Evolutionary conservation across 1,140 invertebrate genomes (phyloP).

Genomic region (Meloidogyne floridensis): DNA sequence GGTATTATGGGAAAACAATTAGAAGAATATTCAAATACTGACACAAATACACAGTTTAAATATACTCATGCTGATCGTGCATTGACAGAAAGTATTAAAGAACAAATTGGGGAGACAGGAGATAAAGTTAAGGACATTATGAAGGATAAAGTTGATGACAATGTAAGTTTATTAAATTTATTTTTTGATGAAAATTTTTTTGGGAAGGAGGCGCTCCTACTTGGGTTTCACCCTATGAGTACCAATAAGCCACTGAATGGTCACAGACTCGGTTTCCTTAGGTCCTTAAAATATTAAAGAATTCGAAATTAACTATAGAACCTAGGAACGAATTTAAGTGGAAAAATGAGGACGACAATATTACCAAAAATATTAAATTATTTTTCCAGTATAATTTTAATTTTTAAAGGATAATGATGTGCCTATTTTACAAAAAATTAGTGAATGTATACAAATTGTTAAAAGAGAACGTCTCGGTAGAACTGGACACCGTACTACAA

Average conservation of each 20-base stretch:
- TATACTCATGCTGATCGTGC: conserved; percentile 24
- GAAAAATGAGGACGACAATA: too few relatives aligned
- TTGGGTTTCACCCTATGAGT: too few relatives aligned
- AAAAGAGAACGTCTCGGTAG: conserved; percentile 20
- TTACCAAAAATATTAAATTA: too few relatives aligned
- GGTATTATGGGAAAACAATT: conserved; percentile 22
- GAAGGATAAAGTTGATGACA: background rate
- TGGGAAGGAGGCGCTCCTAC: too few relatives aligned
- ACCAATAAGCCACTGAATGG: too few relatives aligned
- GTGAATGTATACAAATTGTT: conserved; percentile 5
- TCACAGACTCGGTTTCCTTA: too few relatives aligned
- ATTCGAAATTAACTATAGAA: too few relatives aligned
- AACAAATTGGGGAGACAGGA: conserved; percentile 12
- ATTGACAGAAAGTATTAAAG: conserved; percentile 23
- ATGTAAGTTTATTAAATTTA: background rate
- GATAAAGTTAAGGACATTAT: conserved; percentile 11
- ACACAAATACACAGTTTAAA: conserved; percentile 28
- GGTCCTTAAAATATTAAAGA: too few relatives aligned
- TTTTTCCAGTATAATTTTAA: too few relatives aligned
- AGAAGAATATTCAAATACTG: conserved; percentile 39
- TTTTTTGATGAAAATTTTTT: too few relatives aligned
- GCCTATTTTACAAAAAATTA: background rate
- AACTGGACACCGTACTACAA: background rate
- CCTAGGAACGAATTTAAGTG: too few relatives aligned
- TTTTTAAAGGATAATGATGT: background rate